Base-by-base conservation (phyloP, 1,140 invertebrate species). In the Penaeus indicus region DNA sequence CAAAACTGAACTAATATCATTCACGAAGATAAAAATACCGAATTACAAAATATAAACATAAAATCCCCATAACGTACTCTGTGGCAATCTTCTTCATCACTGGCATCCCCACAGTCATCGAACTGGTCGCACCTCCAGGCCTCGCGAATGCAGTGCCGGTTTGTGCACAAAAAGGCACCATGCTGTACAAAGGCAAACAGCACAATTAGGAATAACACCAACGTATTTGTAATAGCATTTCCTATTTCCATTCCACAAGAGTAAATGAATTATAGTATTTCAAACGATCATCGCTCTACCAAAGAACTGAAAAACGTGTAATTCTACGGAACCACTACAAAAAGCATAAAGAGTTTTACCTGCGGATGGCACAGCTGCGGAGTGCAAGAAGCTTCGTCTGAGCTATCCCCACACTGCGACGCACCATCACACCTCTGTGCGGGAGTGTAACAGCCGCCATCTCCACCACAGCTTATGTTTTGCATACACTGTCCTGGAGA, bases 1-100 rank as follows among this genome's bases (percentile, higher is more conserved):
- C 0, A 16, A 13, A 54, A 54, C 8, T 13, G 11, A 54, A 13
- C 8, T 10, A 54, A 16, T 2, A 54, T 54, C 11, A 54, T 54
- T 54, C 16, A 13, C 11, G 16, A 16, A 16, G 16, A 54, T 16
- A 0, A 54, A 54, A 54, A 2, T 8, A 11, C 1, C 1, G 16
- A 54, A 13, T 54, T 10, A 54, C 0, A 54, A 54, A 54, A 54
- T 54, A 11, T 54, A 54, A 54, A 54, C 54, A 54, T 0, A 13
- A 54, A 54, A 42, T 75, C 18, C 72, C 27, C 3, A 32, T 32
- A 27, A 82, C 81, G 11, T 72, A 88, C 87, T 75, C 87, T 88
- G 11, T 84, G 69, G 75, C 87, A 88, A 69, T 83, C 81, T 63
- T 84, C 81, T 25, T 88, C 87, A 62, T 88, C 87, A 69, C 87